Evolutionary conservation across 2,113 vertebrate genomes (phyloP).

Genomic region (Chunga burmeisteri): DNA sequence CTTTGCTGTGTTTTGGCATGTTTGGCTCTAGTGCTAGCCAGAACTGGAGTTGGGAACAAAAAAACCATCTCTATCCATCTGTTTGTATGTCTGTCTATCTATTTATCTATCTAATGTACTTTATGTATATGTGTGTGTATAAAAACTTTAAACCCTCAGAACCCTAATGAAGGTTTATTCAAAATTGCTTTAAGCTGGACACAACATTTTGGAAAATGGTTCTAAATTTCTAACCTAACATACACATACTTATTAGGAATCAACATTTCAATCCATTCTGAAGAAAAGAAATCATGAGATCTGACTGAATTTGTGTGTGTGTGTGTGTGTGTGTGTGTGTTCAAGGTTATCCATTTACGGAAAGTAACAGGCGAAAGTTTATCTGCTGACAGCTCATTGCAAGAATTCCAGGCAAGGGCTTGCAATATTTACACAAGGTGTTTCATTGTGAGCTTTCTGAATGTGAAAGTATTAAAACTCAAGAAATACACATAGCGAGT

Average conservation of each 20-base stretch:
- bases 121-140: not conserved
- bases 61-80: not conserved
- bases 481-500: not conserved
- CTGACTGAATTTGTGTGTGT: not conserved
- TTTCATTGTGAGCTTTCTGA: conserved; percentile 51
- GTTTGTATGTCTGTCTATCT: rapidly evolving
- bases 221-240: not conserved
- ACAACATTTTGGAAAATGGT: not conserved
- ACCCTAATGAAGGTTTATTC: not conserved
- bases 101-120: not conserved
- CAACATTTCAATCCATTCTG: not conserved
- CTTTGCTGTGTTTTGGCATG: not conserved
- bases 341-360: not conserved
- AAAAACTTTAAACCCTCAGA: not conserved
- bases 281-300: not conserved
- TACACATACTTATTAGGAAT: not conserved
- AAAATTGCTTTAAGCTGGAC: not conserved
- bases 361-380: not conserved
- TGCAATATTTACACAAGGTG: conserved; percentile 51
- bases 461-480: conserved; percentile 2
- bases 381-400: conserved; percentile 55
- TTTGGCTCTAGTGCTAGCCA: not conserved
- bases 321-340: not conserved
- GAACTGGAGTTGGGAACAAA: not conserved
- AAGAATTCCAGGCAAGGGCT: conserved; percentile 42